Conservation (phyloP, 1,140 invertebrate genomes). For the Drosophila pruinosa region DNA sequence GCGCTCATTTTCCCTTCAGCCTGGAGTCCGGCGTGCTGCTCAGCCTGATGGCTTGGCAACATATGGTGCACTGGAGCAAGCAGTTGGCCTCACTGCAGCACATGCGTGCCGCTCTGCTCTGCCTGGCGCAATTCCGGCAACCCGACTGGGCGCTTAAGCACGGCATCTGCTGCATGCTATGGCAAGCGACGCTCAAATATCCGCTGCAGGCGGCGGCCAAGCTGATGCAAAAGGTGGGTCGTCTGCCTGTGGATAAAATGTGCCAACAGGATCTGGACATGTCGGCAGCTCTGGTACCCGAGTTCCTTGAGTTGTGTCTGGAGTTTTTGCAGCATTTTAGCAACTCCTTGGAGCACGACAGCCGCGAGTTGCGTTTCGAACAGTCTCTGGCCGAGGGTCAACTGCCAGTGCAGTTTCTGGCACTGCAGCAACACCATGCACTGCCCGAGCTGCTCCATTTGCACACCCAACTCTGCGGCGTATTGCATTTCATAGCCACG, state of each 20-base stretch:
- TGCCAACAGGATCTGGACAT: slow-evolving; percentile 90
- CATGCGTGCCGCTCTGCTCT: slow-evolving; percentile 86
- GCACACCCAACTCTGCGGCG: slow-evolving; percentile 90
- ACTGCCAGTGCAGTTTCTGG: slow-evolving; percentile 89
- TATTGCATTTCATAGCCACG: slow-evolving; percentile 90
- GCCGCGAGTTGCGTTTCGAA: slow-evolving; percentile 85
- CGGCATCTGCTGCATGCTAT: slow-evolving; percentile 92
- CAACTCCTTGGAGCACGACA: slow-evolving; percentile 82
- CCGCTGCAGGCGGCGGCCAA: slow-evolving; percentile 89
- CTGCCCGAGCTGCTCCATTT: slow-evolving; percentile 90
- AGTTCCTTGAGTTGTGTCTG: slow-evolving; percentile 88
- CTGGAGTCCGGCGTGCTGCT: slow-evolving; percentile 90
- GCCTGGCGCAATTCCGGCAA: slow-evolving; percentile 83
- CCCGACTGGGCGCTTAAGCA: slow-evolving; percentile 87
- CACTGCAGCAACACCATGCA: slow-evolving; percentile 88
- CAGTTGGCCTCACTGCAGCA: slow-evolving; percentile 87
- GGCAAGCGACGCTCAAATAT: slow-evolving; percentile 92
- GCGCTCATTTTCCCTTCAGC: slow-evolving; percentile 92
- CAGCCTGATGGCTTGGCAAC: slow-evolving; percentile 95
- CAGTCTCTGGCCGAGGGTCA: slow-evolving; percentile 88
- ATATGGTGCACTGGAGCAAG: slow-evolving; percentile 92
- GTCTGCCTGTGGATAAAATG: slow-evolving; percentile 92
- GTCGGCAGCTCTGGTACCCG: slow-evolving; percentile 86
- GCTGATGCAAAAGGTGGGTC: slow-evolving; percentile 94
- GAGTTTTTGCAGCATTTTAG: slow-evolving; percentile 90